A percentile compares a stretch with the other conserved stretches of the same genome.
phyloP scores from a whole-genome alignment of 2,888 invertebrate species.

The Hofmannophila pseudospretella region DNA sequence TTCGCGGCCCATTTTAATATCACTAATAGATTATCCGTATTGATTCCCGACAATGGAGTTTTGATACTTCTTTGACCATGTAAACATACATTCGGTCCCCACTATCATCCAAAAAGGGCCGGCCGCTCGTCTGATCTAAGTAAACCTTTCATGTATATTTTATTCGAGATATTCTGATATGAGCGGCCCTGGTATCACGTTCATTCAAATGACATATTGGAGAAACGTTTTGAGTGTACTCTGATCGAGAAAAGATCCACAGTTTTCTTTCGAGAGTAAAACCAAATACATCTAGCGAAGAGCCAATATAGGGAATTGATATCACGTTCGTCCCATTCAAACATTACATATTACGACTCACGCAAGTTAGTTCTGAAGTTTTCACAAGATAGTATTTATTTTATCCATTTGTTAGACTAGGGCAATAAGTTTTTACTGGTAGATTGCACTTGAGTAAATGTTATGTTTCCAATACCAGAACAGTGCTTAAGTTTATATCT shows the following conservation, averaged over 20 bases:
- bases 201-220: constrained; percentile 72
- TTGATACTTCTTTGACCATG: constrained; percentile 55
- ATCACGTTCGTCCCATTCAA: constrained; percentile 31
- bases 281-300: constrained; percentile 52
- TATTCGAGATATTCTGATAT: constrained; percentile 65
- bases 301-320: constrained; percentile 55
- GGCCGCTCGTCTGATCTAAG: constrained; percentile 55
- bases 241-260: constrained; percentile 50
- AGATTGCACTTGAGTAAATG: too few species aligned
- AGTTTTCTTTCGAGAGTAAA: constrained; percentile 55
- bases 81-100: constrained; percentile 51
- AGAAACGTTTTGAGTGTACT: constrained; percentile 57
- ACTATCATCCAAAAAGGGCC: constrained; percentile 50
- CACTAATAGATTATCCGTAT: constrained; percentile 68
- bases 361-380: constrained; percentile 1
- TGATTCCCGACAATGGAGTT: constrained; percentile 56
- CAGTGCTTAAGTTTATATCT: too few species aligned
- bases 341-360: constrained; percentile 13
- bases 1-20: constrained; percentile 54
- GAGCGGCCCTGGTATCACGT: constrained; percentile 56
- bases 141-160: constrained; percentile 72
- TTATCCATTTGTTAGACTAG: neutral
- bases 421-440: too few species aligned
- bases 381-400: constrained; percentile 3
- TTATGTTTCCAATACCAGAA: too few species aligned